A percentile compares a stretch with the other conserved stretches of the same genome.
These are phyloP conservation scores for Lutra lutra DNA, from an alignment of 2,797 vertebrate genomes.

Conservation along the genomic window DNA sequence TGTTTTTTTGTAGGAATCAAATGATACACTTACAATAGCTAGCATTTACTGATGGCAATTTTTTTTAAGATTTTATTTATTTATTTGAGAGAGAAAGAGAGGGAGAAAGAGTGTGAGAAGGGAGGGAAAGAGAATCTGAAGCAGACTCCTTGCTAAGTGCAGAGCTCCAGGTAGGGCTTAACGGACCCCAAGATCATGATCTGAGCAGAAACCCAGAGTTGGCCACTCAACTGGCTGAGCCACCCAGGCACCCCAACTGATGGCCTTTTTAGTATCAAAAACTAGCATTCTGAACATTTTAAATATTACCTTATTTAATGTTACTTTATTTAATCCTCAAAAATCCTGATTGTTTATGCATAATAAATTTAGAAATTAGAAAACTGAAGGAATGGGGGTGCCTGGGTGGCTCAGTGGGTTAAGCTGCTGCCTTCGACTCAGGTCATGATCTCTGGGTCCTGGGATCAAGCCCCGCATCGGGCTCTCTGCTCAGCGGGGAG, in stretches of 20 bases:
- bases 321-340: not conserved
- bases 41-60: not conserved
- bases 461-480: too few relatives aligned
- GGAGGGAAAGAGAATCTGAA: not conserved
- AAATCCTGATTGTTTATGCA: not conserved
- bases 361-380: not conserved
- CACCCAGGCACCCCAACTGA: not conserved
- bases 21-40: not conserved
- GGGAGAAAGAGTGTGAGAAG: not conserved
- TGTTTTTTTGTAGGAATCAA: not conserved
- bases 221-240: not conserved
- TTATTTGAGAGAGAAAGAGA: not conserved
- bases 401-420: too few relatives aligned
- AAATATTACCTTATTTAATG: not conserved
- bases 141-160: not conserved
- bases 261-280: not conserved
- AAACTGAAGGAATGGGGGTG: not conserved
- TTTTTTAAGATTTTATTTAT: not conserved
- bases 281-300: not conserved
- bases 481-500: too few relatives aligned
- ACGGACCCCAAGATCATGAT: not conserved
- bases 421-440: too few relatives aligned
- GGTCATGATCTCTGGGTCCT: too few relatives aligned
- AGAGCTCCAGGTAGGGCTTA: not conserved
- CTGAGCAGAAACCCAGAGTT: not conserved